Percentiles rank a stretch among this genome's conserved stretches.
Conservation (phyloP, 2,113 vertebrate species). For the Vidua macroura region DNA sequence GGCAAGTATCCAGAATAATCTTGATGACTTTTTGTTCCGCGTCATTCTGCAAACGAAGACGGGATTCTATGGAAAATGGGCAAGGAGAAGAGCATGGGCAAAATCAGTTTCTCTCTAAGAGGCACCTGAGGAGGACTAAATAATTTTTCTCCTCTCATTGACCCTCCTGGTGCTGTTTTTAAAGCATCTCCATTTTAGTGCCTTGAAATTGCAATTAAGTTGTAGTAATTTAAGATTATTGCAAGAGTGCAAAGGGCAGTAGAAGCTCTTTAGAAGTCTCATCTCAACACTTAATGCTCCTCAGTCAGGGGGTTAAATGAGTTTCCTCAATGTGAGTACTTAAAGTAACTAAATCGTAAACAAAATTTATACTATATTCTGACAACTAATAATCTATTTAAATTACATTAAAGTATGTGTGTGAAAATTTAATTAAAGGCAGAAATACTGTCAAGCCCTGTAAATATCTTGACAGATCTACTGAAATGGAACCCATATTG, state of each 20-base stretch:
- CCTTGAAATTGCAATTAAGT: slow-evolving; percentile 71
- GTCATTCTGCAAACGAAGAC: slow-evolving; percentile 6
- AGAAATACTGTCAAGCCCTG: slow-evolving; percentile 73
- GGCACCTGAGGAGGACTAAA: slow-evolving; percentile 51
- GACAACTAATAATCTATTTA: slow-evolving; percentile 84
- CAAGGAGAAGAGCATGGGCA: background rate
- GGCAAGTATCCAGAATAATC: slow-evolving; percentile 31
- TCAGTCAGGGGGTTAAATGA: slow-evolving; percentile 76
- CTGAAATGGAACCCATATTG: slow-evolving; percentile 64
- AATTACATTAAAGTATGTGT: slow-evolving; percentile 78
- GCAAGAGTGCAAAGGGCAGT: slow-evolving; percentile 59
- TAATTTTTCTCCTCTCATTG: slow-evolving; percentile 17
- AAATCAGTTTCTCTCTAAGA: background rate
- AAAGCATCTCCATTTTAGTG: slow-evolving; percentile 57
- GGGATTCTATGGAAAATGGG: background rate
- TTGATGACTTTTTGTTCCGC: slow-evolving; percentile 11
- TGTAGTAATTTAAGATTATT: slow-evolving; percentile 74
- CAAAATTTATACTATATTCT: slow-evolving; percentile 80
- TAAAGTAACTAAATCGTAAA: slow-evolving; percentile 81
- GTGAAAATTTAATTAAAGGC: slow-evolving; percentile 80
- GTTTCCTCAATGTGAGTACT: slow-evolving; percentile 75
- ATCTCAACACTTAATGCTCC: slow-evolving; percentile 66
- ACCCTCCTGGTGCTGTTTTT: slow-evolving; percentile 21
- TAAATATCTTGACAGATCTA: slow-evolving; percentile 76
- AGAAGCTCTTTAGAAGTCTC: slow-evolving; percentile 72